A percentile compares a stretch with the other conserved stretches of the same genome.
These are phyloP conservation scores for Asteroscopus sphinx DNA, from an alignment of 2,888 invertebrate species.

Conservation along the genomic window DNA sequence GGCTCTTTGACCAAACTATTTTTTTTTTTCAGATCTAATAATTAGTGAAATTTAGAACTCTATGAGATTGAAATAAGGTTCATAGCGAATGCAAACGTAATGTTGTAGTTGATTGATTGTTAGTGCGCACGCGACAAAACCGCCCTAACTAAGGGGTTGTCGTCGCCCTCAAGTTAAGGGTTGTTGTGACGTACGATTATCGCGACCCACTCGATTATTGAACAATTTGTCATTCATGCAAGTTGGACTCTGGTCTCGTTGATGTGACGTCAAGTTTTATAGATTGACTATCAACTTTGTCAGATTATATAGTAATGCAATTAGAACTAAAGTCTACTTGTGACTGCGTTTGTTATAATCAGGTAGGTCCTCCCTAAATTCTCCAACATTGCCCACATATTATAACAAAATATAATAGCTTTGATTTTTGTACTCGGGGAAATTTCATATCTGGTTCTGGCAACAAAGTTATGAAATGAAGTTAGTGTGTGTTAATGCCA, in stretches of 20 bases:
- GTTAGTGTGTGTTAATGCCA: too few relatives aligned
- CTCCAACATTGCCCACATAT: too few relatives aligned
- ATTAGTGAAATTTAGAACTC: conserved; percentile 11
- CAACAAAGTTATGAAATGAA: too few relatives aligned
- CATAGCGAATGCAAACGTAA: conserved; percentile 8
- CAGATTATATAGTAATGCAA: neutral
- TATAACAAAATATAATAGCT: too few relatives aligned
- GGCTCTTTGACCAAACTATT: conserved; percentile 22
- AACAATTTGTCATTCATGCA: conserved; percentile 73
- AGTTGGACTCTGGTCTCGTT: conserved; percentile 51
- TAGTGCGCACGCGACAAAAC: conserved; percentile 77
- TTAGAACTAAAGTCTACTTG: neutral
- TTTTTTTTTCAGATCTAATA: neutral
- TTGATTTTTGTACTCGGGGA: too few relatives aligned
- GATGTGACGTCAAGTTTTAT: conserved; percentile 33
- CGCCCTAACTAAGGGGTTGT: conserved; percentile 70
- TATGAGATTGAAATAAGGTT: conserved; percentile 32
- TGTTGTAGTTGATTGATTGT: conserved; percentile 61
- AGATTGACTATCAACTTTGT: neutral
- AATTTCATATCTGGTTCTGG: too few relatives aligned
- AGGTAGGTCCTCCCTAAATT: too few relatives aligned
- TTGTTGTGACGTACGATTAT: conserved; percentile 68
- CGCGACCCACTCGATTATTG: conserved; percentile 77
- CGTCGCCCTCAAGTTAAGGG: conserved; percentile 72
- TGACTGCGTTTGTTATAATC: too few relatives aligned